Evolutionary conservation across 2,888 invertebrate species (phyloP), one percentile per base, ranked within the genome.

Genomic region (Dicycla oo): DNA sequence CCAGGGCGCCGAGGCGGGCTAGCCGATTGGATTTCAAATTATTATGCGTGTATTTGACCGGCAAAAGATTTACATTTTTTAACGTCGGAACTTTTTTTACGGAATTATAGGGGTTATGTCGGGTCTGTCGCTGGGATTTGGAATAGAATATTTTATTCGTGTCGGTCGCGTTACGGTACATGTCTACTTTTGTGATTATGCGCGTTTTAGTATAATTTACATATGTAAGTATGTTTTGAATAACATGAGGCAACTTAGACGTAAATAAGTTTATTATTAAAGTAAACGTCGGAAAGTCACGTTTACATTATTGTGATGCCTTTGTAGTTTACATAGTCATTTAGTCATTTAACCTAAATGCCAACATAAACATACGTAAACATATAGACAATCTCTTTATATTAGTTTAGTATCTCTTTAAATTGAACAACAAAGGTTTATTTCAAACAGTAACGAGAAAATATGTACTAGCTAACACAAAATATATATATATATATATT

Each of bases 21-120:
- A 86, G 87, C 88, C 93, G 93, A 94, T 94, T 94, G 93, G 92
- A 93, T 94, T 94, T 93, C 91, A 90, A 94, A 95, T 95, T 92
- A 94, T 93, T 92, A 94, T 94, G 93, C 93, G 93, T 93, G 91
- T 90, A 91, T 90, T 88, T 88, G 82, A 87, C 88, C 90, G 90
- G 91, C 90, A 91, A 90, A 90, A 90, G 91, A 89, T 91, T 91
- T 90, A 86, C 88, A 89, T 90, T 90, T 91, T 90, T 90, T 86
- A 88, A 84, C 83, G 81, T 77, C 23, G 68, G 61, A 78, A 78
- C 73, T 83, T 83, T 82, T 83, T 80, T 73, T 75, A 78, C 75
- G 75, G 86, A 87, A 85, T 88, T 88, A 88, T 86, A 84, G 78
- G 85, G 88, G 85, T 86, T 85, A 84, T 83, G 82, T 62, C 53